Conservation (phyloP, 2,797 vertebrate species). For the Tapirus indicus region DNA sequence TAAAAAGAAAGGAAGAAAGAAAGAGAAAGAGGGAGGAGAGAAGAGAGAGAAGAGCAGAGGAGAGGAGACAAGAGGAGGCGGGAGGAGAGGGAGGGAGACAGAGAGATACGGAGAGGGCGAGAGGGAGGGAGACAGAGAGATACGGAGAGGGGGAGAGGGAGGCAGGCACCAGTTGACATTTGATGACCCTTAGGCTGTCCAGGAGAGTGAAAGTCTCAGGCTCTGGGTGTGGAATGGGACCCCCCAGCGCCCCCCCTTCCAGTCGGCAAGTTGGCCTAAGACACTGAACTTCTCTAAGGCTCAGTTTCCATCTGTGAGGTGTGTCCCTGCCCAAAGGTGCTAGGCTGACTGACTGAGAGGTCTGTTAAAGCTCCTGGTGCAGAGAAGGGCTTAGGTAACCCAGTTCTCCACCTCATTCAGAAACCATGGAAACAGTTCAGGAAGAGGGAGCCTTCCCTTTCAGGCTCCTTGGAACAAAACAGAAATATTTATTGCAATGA, state of each 20-base stretch:
- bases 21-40: background rate
- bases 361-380: background rate
- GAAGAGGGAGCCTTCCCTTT: background rate
- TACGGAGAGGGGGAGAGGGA: background rate
- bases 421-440: background rate
- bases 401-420: background rate
- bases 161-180: background rate
- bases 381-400: background rate
- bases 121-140: background rate
- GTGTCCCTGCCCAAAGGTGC: background rate
- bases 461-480: background rate
- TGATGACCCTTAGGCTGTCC: background rate
- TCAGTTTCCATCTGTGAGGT: background rate
- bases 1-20: slow-evolving; percentile 82
- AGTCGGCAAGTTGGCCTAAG: background rate
- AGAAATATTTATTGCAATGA: slow-evolving; percentile 37
- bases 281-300: background rate
- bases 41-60: too few species aligned
- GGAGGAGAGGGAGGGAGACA: background rate
- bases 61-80: background rate
- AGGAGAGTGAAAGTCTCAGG: background rate
- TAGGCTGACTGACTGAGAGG: background rate
- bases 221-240: too few species aligned
- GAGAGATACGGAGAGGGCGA: background rate
- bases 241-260: background rate